Base-by-base conservation (phyloP, 2,797 vertebrate species). In the Sebastes dallii region DNA sequence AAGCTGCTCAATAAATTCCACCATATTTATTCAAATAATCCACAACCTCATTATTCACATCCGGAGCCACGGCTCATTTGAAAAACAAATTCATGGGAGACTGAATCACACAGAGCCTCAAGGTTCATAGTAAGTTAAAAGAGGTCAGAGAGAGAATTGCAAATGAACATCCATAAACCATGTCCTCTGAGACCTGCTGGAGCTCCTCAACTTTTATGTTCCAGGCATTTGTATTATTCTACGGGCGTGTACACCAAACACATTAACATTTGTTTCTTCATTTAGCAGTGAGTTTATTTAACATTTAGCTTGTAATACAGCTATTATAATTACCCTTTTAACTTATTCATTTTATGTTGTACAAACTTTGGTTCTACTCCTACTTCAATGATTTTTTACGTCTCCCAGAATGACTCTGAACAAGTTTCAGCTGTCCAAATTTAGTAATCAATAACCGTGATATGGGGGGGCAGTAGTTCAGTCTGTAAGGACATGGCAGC, bases 141-240 rank as follows among this genome's bases (percentile, higher is more conserved):
- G 39, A 81, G 83, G 80, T 82, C 83, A 81, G 29, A 64, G 54
- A 52, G 22, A 60, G 72, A 78, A 75, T 50, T 69, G 18, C n/a
- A 72, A 80, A 82, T 61, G 36, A 22, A 2, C 25, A 61, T 78
- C 24, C 39, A 80, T 86, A 65, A 83, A 82, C 75, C 62, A 84
- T 75, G 52, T 52, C 24, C 8, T 77, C 52, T 34, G 52, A 72
- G 65, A 77, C 54, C 56, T 42, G 34, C 27, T 29, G 14, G 72
- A 36, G 42, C 25, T 25, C 24, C 18, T 66, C 32, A 10, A 2
- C 50, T 8, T 22, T 52, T 77, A 58, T 66, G 67, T 39, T 64
- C 8, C 10, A 69, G 62, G 66, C 39, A 69, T 74, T 70, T 73
- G 24, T 18, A 81, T 73, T 20, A 66, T 16, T 77, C 46, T 39